Evolutionary conservation across 2,797 vertebrate genomes (phyloP).

Genomic region (Hirundo rustica): DNA sequence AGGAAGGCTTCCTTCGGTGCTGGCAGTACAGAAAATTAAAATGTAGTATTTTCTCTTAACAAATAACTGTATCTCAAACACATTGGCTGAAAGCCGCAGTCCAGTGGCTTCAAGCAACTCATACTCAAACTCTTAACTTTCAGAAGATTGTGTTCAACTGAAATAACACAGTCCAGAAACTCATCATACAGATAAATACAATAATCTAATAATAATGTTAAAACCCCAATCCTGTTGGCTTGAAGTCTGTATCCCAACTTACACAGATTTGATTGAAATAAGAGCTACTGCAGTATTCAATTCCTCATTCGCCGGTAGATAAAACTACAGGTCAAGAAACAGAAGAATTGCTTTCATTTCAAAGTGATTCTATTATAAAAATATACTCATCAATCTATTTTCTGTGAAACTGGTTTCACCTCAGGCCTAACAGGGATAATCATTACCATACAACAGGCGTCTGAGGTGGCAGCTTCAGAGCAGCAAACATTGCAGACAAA

Average conservation of each 20-base stretch:
- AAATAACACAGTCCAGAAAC: background rate
- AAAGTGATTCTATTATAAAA: background rate
- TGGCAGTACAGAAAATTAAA: background rate
- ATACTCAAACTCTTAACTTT: background rate
- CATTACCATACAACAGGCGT: background rate
- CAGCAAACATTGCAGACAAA: background rate
- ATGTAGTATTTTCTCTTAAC: background rate
- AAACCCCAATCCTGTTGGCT: background rate
- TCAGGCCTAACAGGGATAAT: background rate
- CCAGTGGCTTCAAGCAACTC: background rate
- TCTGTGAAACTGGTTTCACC: background rate
- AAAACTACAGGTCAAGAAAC: background rate
- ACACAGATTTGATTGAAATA: background rate
- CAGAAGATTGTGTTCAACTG: background rate
- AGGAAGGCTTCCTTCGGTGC: background rate
- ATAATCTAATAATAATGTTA: background rate
- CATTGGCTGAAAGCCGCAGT: background rate
- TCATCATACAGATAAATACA: background rate
- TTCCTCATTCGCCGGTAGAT: background rate
- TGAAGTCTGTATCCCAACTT: background rate
- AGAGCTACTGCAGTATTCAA: background rate
- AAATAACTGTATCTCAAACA: background rate
- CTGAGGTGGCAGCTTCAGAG: background rate
- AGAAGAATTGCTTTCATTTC: background rate
- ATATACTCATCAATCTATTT: background rate